Percentiles rank a stretch among this genome's conserved stretches.
Evolutionary conservation across 53 echinoderm and acorn worm species (phyloP).

Genomic region (Crossaster papposus): DNA sequence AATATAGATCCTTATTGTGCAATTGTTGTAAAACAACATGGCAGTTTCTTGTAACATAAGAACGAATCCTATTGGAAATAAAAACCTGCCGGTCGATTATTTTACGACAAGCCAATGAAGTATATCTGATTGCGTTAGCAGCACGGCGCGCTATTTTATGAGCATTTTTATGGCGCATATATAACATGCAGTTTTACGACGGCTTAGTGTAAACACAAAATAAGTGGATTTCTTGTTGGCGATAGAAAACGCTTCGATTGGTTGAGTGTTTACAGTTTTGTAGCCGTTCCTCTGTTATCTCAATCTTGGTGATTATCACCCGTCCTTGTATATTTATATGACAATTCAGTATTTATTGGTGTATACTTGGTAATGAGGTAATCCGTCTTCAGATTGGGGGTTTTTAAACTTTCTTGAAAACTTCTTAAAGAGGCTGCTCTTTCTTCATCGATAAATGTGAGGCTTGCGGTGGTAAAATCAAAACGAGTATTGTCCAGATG

Average conservation of each 20-base stretch:
- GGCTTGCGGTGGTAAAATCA: too few relatives aligned
- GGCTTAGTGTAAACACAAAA: background rate
- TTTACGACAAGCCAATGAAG: conserved; percentile 22
- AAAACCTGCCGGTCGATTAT: background rate
- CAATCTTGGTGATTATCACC: conserved; percentile 6
- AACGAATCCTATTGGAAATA: background rate
- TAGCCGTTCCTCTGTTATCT: background rate
- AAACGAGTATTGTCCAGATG: too few relatives aligned
- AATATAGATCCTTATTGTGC: background rate
- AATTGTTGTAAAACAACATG: background rate
- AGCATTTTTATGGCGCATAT: conserved; percentile 25
- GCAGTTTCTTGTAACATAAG: background rate
- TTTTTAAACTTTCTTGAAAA: background rate
- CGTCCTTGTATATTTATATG: conserved; percentile 15
- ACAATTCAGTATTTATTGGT: conserved; percentile 2
- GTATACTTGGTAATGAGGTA: conserved; percentile 1
- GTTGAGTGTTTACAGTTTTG: background rate
- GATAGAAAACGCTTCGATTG: background rate
- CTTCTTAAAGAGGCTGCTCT: background rate
- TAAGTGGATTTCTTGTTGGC: conserved; percentile 2
- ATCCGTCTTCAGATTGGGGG: background rate
- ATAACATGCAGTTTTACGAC: conserved; percentile 10
- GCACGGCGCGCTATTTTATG: conserved; percentile 23
- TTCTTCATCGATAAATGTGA: too few relatives aligned
- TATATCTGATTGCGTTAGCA: background rate